Evolutionary conservation across 2,888 invertebrate species (phyloP).

Genomic region (Agriotes lineatus): DNA sequence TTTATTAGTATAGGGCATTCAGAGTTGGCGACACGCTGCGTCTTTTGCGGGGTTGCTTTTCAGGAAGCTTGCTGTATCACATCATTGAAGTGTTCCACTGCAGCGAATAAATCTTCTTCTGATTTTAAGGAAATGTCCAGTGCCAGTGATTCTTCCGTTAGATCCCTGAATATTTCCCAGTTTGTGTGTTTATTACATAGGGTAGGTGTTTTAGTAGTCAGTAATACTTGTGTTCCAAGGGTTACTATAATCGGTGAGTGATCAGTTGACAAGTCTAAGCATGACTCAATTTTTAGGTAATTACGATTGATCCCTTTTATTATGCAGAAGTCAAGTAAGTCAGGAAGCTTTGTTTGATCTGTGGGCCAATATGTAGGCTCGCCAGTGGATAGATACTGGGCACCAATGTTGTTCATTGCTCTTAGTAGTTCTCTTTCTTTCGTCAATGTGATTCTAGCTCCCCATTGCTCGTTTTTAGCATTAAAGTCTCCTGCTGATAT

Average conservation of each 20-base stretch:
- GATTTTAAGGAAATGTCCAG: conserved; percentile 4
- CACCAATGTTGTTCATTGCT: not conserved
- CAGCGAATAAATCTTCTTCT: not conserved
- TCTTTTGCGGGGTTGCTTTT: not conserved
- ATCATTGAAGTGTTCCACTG: not conserved
- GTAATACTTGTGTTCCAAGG: not conserved
- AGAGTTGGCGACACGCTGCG: not conserved
- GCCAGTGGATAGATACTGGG: conserved; percentile 31
- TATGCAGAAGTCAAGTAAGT: conserved; percentile 10
- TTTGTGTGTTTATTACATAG: conserved; percentile 13
- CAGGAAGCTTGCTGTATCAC: not conserved
- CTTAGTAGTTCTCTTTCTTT: not conserved
- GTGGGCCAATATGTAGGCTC: conserved; percentile 47
- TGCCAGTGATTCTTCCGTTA: not conserved
- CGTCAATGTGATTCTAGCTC: not conserved
- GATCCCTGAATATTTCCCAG: not conserved
- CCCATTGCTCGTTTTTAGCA: not conserved
- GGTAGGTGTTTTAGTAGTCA: not conserved
- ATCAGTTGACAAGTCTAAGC: not conserved
- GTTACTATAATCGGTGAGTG: conserved; percentile 1
- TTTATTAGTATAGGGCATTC: not conserved
- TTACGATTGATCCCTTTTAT: not conserved
- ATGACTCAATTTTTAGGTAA: not conserved
- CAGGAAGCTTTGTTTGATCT: conserved; percentile 14
- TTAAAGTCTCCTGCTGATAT: not conserved